phyloP scores from a whole-genome alignment of 37 sponge, comb jelly and placozoan genomes.

The Halisarca cf. caerulea region DNA sequence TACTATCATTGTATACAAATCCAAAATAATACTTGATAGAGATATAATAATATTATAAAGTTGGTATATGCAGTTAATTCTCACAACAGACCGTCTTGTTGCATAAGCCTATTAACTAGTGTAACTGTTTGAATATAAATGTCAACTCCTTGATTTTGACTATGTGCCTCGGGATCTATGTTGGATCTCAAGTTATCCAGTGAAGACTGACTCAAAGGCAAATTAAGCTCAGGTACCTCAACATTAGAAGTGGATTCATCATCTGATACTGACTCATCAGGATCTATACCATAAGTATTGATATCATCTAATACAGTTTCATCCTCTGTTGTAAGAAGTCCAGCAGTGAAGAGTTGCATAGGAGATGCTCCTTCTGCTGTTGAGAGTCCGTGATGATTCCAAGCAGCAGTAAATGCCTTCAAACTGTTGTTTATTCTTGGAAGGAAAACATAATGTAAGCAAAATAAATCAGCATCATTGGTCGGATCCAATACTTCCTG shows the following conservation, averaged over 20 bases:
- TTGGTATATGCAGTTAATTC: no score
- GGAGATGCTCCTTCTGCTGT: slow-evolving; percentile 9
- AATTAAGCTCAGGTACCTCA: background rate
- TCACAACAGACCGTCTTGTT: background rate
- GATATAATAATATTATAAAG: no score
- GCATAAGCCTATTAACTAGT: background rate
- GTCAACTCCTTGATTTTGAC: background rate
- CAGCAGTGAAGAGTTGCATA: slow-evolving; percentile 15
- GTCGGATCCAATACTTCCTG: background rate
- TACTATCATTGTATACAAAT: no score
- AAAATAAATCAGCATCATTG: slow-evolving; percentile 30
- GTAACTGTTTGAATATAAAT: slow-evolving; percentile 20
- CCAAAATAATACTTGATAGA: no score
- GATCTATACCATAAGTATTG: background rate
- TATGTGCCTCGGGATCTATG: background rate
- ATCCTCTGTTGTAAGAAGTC: slow-evolving; percentile 15
- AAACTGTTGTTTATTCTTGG: slow-evolving; percentile 5
- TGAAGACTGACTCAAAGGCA: slow-evolving; percentile 9
- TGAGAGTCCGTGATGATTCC: slow-evolving; percentile 23
- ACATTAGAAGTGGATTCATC: background rate
- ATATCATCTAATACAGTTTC: slow-evolving; percentile 13
- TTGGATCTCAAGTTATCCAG: background rate
- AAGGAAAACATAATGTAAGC: slow-evolving; percentile 36
- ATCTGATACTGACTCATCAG: background rate
- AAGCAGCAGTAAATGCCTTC: slow-evolving; percentile 16